Evolutionary conservation across 2,113 vertebrate species (phyloP).

Genomic region (Brachirus orientalis): DNA sequence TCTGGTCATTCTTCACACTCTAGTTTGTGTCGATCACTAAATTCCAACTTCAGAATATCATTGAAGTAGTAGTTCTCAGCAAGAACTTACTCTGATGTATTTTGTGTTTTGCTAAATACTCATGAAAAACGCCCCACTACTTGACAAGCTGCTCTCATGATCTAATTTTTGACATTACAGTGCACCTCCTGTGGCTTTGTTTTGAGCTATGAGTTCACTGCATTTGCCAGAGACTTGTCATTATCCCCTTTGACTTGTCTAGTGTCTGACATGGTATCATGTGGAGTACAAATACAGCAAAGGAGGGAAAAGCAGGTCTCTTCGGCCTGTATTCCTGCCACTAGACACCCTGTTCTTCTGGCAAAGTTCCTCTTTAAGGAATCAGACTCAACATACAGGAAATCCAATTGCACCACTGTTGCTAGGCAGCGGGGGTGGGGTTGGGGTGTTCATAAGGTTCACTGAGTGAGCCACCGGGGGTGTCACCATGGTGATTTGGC

Average conservation of each 20-base stretch:
- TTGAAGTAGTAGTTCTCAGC: too few species aligned
- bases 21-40: too few species aligned
- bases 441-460: conserved; percentile 71
- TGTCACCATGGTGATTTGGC: conserved; percentile 84
- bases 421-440: conserved; percentile 73
- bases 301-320: conserved; percentile 17
- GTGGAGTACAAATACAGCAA: conserved; percentile 18
- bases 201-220: background rate
- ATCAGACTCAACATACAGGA: conserved; percentile 76
- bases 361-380: conserved; percentile 79
- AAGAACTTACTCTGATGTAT: background rate
- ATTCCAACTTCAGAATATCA: too few species aligned
- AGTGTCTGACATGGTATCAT: conserved; percentile 24
- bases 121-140: background rate
- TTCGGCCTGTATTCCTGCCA: background rate
- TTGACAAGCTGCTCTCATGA: background rate
- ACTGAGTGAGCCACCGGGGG: conserved; percentile 76
- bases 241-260: conserved; percentile 28
- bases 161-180: conserved; percentile 7
- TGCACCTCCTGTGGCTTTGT: background rate
- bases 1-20: background rate
- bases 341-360: conserved; percentile 49
- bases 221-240: background rate
- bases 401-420: conserved; percentile 80
- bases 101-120: conserved; percentile 7